A percentile compares a stretch with the other conserved stretches of the same genome.
These are phyloP conservation scores for Leptatherina wallacei DNA, from an alignment of 2,797 vertebrate genomes.

Conservation along the genomic window DNA sequence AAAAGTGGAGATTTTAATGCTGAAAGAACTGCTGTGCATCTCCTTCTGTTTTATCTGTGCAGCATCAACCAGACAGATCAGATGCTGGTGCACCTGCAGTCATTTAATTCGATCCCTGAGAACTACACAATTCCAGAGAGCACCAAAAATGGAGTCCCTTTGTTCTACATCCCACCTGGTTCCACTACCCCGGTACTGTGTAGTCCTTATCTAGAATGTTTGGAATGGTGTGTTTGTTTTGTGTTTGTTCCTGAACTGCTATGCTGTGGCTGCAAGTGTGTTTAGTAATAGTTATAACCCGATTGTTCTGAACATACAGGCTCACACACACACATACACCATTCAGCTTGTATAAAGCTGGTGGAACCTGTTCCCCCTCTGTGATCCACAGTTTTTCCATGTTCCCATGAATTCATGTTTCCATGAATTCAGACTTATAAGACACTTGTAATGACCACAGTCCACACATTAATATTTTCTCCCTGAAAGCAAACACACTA, in stretches of 20 bases:
- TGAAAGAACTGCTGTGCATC: neutral
- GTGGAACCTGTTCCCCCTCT: too few species aligned
- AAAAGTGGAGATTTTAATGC: neutral
- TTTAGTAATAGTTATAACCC: too few species aligned
- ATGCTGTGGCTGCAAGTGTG: too few species aligned
- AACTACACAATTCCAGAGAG: conserved; percentile 98
- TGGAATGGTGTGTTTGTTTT: neutral
- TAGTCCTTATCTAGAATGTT: neutral
- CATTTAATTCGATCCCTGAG: conserved; percentile 95
- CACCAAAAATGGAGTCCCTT: conserved; percentile 96
- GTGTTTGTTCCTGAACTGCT: too few species aligned
- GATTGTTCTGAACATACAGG: neutral
- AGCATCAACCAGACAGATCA: conserved; percentile 98
- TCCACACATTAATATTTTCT: too few species aligned
- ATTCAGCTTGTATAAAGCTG: too few species aligned
- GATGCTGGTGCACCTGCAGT: conserved; percentile 97
- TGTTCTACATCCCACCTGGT: conserved; percentile 98
- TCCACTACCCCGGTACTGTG: conserved; percentile 89
- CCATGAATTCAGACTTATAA: too few species aligned
- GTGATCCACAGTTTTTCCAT: too few species aligned
- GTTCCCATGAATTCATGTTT: too few species aligned
- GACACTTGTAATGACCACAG: too few species aligned
- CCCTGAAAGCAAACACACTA: too few species aligned
- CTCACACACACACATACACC: neutral
- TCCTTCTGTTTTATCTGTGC: conserved; percentile 27